Percentiles rank a stretch among this genome's conserved stretches.
Evolutionary conservation across 2,888 invertebrate genomes (phyloP).

Genomic region (Caenorhabditis sp.): DNA sequence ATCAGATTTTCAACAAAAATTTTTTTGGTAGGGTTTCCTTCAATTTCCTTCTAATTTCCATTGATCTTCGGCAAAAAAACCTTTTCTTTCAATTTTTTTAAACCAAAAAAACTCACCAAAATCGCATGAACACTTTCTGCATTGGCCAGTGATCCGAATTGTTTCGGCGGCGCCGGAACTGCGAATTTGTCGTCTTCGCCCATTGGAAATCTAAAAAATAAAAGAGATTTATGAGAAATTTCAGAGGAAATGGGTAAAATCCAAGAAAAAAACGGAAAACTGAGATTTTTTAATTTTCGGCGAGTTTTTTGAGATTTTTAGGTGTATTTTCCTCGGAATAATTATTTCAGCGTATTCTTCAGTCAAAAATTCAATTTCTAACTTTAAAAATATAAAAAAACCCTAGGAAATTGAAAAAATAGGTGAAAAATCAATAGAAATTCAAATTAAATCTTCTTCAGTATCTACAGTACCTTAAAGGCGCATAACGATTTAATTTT

Average conservation of each 20-base stretch:
- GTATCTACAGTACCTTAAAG: slow-evolving; percentile 7
- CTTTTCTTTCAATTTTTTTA: not conserved
- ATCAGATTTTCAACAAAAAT: no score
- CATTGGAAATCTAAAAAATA: slow-evolving; percentile 40
- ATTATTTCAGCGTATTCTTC: no score
- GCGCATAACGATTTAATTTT: slow-evolving; percentile 9
- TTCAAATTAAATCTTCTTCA: no score
- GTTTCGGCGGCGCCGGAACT: slow-evolving; percentile 53
- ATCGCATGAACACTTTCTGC: slow-evolving; percentile 63
- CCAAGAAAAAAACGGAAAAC: slow-evolving; percentile 4
- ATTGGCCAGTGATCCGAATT: slow-evolving; percentile 68
- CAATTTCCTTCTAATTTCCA: not conserved
- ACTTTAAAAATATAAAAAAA: no score
- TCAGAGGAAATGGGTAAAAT: not conserved
- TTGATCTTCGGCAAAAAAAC: no score
- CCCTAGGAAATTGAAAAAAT: no score
- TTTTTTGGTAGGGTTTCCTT: not conserved
- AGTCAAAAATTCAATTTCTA: no score
- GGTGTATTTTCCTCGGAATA: not conserved
- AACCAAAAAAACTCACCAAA: slow-evolving; percentile 35
- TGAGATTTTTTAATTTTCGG: no score
- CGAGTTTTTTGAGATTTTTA: not conserved
- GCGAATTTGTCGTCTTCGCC: slow-evolving; percentile 57
- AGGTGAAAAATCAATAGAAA: no score
- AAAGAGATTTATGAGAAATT: not conserved